Base-by-base conservation (phyloP, 2,888 invertebrate genomes). In the Ophioninae sp. region DNA sequence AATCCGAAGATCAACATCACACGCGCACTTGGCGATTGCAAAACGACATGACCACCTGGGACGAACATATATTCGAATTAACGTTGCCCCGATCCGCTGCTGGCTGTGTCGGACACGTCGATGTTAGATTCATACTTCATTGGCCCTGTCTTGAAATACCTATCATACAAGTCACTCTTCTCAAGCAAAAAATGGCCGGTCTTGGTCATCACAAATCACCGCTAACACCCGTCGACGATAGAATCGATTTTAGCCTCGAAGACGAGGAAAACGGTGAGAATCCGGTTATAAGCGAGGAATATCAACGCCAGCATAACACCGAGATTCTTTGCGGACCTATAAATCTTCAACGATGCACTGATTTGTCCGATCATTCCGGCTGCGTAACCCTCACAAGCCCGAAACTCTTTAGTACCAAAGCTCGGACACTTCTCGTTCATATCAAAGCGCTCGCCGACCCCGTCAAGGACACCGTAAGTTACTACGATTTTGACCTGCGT, bases 291-390 rank as follows among this genome's bases (percentile, higher is more conserved):
- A 96, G 96, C 22, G 96, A 95, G 86, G 97, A 97, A 92, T 98
- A 97, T 92, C 93, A 97, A 71, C 95, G 96, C 87, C 96, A 96
- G 7, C 97, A 98, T 90, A 97, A 98, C 91, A 97, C 98, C 0
- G 98, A 98, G 91, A 96, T 98, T 82, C 93, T 98, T 65, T 98
- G 98, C 17, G 98, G 98, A 0, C 98, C 98, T 0, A 94, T 98
- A 68, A 95, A 97, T 90, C 93, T 98, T 22, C 95, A 96, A 5
- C 95, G 96, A 0, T 96, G 96, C 86, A 94, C 98, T 84, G 98
- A 98, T 92, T 91, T 98, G 81, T 96, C 97, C 0, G 97, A 97
- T 89, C 96, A 97, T 90, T 95, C 96, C 17, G 98, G 98, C 6
- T 95, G 96, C 30, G 95, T 98, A 23, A 97, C 97, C 8, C 93